Conservation (phyloP, 2,113 vertebrate species). For the Pygathrix nemaeus region DNA sequence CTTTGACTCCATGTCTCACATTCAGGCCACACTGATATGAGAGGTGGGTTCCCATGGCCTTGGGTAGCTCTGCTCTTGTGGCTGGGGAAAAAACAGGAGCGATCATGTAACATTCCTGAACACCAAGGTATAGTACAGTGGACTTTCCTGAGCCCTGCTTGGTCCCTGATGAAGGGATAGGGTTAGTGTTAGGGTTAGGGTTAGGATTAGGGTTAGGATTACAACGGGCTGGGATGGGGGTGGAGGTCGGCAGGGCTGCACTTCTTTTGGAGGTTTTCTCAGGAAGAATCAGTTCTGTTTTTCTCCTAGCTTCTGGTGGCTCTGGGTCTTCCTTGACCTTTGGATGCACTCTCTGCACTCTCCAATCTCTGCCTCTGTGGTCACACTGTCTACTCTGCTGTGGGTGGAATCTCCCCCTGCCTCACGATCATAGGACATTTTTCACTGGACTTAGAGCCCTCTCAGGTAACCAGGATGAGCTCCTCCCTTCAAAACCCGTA, state of each 20-base stretch:
- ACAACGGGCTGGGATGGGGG: background rate
- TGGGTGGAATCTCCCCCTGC: background rate
- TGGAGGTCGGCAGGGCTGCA: background rate
- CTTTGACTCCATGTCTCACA: too few species aligned
- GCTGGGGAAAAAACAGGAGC: background rate
- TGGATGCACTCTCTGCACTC: background rate
- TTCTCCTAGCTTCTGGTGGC: background rate
- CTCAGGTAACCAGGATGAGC: background rate
- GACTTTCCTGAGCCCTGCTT: background rate
- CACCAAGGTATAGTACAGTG: background rate
- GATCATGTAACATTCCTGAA: background rate
- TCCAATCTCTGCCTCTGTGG: background rate
- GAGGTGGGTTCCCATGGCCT: too few species aligned
- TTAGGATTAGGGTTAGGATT: background rate
- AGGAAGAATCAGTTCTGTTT: too few species aligned
- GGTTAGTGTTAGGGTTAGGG: too few species aligned
- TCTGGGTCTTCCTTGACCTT: background rate
- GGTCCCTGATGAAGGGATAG: background rate
- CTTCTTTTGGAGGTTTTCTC: background rate
- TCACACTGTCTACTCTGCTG: background rate
- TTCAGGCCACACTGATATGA: too few species aligned
- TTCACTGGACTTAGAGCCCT: background rate
- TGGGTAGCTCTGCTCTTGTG: too few species aligned
- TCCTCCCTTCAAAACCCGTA: background rate
- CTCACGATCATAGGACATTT: background rate